phyloP scores from a whole-genome alignment of 2,797 vertebrate species.

The Percopsis omiscomaycus region DNA sequence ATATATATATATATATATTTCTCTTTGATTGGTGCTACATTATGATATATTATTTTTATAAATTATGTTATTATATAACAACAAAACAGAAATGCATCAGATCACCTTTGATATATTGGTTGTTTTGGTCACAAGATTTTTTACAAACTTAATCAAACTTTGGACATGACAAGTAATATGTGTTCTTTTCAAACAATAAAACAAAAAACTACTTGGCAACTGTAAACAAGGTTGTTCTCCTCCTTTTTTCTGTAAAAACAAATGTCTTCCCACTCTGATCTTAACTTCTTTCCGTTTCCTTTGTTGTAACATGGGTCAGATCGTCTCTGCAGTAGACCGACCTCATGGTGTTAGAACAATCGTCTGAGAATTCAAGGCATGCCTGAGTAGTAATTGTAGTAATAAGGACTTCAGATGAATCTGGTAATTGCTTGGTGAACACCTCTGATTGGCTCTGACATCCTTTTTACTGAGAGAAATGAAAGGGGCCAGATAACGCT shows the following conservation, averaged over 20 bases:
- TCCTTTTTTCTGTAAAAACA: no score
- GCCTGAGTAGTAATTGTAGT: slow-evolving; percentile 76
- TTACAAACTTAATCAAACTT: no score
- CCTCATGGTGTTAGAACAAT: slow-evolving; percentile 51
- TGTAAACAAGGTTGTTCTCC: no score
- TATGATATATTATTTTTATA: background rate
- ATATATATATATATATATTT: no score
- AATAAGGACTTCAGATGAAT: slow-evolving; percentile 67
- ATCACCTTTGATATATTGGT: no score
- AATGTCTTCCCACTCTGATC: slow-evolving; percentile 3
- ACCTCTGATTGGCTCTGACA: slow-evolving; percentile 57
- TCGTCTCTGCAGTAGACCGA: slow-evolving; percentile 43
- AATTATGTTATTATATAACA: background rate
- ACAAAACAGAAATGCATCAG: background rate
- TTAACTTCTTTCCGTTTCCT: slow-evolving; percentile 39
- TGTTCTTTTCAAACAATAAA: no score
- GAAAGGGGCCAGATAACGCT: slow-evolving; percentile 28
- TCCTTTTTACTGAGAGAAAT: slow-evolving; percentile 34
- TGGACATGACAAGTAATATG: no score
- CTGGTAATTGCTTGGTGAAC: slow-evolving; percentile 54
- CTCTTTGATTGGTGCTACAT: background rate
- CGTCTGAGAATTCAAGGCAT: slow-evolving; percentile 57
- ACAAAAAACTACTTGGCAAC: no score
- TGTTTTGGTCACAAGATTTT: no score
- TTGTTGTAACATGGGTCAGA: slow-evolving; percentile 43